Percentiles rank a stretch among this genome's conserved stretches.
Conservation (phyloP, 2,888 invertebrate genomes). For the Lydus trimaculatus region DNA sequence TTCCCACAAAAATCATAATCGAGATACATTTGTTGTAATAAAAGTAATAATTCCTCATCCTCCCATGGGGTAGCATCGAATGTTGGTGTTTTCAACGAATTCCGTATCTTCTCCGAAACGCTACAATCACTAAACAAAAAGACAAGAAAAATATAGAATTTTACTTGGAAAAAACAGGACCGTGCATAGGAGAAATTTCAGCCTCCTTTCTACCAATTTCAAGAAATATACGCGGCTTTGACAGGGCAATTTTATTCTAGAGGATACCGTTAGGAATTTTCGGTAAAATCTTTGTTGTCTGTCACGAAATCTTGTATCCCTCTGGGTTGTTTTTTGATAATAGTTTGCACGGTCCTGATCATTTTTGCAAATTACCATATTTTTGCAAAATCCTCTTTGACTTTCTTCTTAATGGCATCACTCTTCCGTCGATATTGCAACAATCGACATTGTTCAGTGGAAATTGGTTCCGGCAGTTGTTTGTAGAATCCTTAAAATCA, state of each 20-base stretch:
- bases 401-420: slow-evolving; percentile 66
- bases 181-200: too few species aligned
- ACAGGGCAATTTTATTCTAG: too few species aligned
- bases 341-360: neutral
- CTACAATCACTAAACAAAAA: slow-evolving; percentile 66
- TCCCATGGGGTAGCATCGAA: slow-evolving; percentile 86
- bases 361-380: slow-evolving; percentile 64
- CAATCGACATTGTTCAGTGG: slow-evolving; percentile 65
- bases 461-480: slow-evolving; percentile 67
- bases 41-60: slow-evolving; percentile 78
- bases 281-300: too few species aligned
- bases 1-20: slow-evolving; percentile 77
- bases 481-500: slow-evolving; percentile 67
- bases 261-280: too few species aligned
- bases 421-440: slow-evolving; percentile 68
- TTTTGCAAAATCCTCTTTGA: slow-evolving; percentile 67
- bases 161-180: slow-evolving; percentile 13
- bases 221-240: too few species aligned
- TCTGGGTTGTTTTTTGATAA: neutral
- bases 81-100: slow-evolving; percentile 71
- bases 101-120: slow-evolving; percentile 68
- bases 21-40: slow-evolving; percentile 83
- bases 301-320: too few species aligned
- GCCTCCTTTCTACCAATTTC: too few species aligned
- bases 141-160: too few species aligned